Conservation (phyloP, 2,113 vertebrate genomes). For the Promerops cafer region DNA sequence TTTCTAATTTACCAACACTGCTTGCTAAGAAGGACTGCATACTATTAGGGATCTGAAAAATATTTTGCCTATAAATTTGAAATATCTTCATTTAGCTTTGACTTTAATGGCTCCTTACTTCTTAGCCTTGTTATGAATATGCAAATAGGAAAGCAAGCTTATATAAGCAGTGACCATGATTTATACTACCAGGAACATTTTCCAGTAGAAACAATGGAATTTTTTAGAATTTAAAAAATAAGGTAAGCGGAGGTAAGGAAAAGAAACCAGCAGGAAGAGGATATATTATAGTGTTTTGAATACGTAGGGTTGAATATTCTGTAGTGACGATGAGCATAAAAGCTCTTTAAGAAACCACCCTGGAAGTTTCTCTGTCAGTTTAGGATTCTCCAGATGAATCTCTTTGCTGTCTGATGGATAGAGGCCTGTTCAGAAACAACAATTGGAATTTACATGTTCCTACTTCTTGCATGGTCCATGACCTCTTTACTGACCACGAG, state of each 20-base stretch:
- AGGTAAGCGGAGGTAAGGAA: neutral
- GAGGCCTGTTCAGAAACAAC: neutral
- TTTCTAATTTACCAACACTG: neutral
- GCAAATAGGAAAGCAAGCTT: neutral
- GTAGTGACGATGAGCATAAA: accelerated
- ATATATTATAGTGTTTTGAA: neutral
- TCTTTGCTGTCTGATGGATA: neutral
- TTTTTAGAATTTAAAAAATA: neutral
- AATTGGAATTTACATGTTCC: neutral
- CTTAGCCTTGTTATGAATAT: neutral
- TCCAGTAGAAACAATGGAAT: neutral
- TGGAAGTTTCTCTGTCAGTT: neutral
- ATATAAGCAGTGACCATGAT: neutral
- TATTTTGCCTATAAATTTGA: neutral
- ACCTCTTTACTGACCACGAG: accelerated
- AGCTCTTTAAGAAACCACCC: neutral
- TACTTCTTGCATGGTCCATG: neutral
- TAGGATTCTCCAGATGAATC: neutral
- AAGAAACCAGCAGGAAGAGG: neutral
- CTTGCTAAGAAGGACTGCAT: neutral
- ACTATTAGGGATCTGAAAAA: neutral
- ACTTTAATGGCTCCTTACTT: neutral
- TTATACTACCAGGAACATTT: neutral
- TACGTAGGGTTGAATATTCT: neutral
- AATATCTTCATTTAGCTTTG: neutral